Evolutionary conservation across 2,888 invertebrate genomes (phyloP).

Genomic region (Frankliniella intonsa): DNA sequence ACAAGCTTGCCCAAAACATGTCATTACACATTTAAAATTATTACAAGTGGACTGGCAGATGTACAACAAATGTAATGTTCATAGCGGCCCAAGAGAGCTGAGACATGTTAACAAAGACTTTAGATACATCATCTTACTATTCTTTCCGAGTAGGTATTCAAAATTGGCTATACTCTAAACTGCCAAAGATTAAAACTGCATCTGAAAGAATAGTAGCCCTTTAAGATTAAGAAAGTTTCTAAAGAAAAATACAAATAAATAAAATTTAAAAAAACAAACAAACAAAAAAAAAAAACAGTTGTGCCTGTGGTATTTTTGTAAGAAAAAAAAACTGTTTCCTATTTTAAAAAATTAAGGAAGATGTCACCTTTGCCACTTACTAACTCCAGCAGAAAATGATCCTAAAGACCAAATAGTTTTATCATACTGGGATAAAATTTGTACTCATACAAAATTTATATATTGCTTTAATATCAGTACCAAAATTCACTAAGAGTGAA

Average conservation of each 20-base stretch:
- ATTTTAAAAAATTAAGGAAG: background rate
- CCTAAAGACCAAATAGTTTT: background rate
- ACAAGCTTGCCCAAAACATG: background rate
- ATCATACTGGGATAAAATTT: slow-evolving; percentile 4
- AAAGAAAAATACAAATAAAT: background rate
- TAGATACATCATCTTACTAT: background rate
- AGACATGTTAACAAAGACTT: background rate
- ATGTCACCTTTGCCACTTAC: background rate
- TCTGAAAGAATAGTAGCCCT: background rate
- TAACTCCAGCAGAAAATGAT: background rate
- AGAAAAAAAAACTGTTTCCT: background rate
- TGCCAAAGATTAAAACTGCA: background rate
- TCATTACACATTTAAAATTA: background rate
- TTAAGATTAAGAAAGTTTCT: background rate
- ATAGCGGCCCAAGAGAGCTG: background rate
- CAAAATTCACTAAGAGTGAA: slow-evolving; percentile 23
- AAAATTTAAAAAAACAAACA: background rate
- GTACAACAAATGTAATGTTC: background rate
- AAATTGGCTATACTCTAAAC: background rate
- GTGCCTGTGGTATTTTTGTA: background rate
- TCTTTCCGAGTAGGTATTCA: background rate
- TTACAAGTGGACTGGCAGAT: background rate
- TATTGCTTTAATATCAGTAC: slow-evolving; percentile 27
- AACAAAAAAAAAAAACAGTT: background rate
- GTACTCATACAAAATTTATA: slow-evolving; percentile 17